These are phyloP conservation scores for Conomelus anceps DNA, from an alignment of 2,888 invertebrate species.

Conservation along the genomic window DNA sequence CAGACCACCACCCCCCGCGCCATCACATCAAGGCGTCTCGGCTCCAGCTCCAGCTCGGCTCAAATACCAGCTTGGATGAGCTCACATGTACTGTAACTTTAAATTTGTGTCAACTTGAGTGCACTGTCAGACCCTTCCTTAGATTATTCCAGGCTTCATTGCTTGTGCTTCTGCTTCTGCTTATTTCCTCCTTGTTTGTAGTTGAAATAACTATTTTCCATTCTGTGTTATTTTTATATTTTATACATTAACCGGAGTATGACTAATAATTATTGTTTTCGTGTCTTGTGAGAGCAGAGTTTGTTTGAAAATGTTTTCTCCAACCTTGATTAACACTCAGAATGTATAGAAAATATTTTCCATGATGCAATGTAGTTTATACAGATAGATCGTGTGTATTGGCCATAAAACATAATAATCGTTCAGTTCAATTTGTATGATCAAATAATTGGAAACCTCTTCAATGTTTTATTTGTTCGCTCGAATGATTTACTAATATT, in stretches of 20 bases:
- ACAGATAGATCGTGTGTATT: too few relatives aligned
- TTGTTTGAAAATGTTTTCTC: neutral
- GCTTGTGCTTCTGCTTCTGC: neutral
- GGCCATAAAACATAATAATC: neutral
- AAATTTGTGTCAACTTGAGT: neutral
- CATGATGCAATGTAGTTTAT: neutral
- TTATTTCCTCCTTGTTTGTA: neutral
- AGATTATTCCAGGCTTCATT: neutral
- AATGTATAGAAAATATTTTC: neutral
- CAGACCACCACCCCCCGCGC: conserved; percentile 61
- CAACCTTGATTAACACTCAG: neutral
- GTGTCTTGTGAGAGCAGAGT: neutral
- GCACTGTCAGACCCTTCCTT: neutral
- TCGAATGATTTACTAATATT: neutral
- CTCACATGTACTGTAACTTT: conserved; percentile 51
- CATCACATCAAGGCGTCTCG: conserved; percentile 39
- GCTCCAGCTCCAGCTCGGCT: conserved; percentile 34
- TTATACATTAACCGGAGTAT: neutral
- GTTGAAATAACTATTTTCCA: neutral
- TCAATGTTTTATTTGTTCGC: neutral
- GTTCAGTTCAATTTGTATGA: neutral
- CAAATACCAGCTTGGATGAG: conserved; percentile 56
- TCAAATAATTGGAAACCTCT: too few relatives aligned
- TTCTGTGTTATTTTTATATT: neutral
- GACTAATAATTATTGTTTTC: neutral